Evolutionary conservation across 1,140 invertebrate species (phyloP), one percentile per base, ranked within the genome.

Genomic region (Cydia pomonella): DNA sequence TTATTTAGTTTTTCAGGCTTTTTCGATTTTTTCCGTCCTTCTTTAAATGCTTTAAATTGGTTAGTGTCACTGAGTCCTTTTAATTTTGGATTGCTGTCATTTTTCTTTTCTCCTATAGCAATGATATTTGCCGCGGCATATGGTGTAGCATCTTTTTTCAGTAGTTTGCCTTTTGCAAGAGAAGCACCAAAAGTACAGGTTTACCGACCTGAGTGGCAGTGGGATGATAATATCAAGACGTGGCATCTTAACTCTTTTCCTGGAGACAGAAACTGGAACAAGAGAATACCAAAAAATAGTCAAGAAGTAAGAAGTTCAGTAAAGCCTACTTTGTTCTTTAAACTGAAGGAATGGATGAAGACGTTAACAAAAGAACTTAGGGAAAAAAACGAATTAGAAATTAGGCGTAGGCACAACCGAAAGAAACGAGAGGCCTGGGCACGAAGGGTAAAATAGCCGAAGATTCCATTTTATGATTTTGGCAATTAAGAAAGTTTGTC

Each of bases 51-150:
- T 29, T 84, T 93, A 71, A 84, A 82, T 76, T 93, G 89, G 90
- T 72, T 93, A 75, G 82, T 87, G 5, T 83, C 87, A 1, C 79
- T 92, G n/a, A 92, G 84, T 82, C 91, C 91, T 7, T 80, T 92
- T 16, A 87, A 82, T 77, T 87, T 92, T 79, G 84, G 88, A 23
- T 79, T 90, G 7, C 73, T 93, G 74, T 88, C 89, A 1, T 79
- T 92, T 62, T 73, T 93, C 21, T 76, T 93, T 76, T 83, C 91
- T 3, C 91, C 91, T 3, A 21, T 93, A 7, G 84, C 86, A n/a
- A 79, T 93, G 73, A 72, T 92, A 38, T 84, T 93, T 71, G 87
- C 90, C 27, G 86, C 86, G 1, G 79, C 83, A 12, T 91, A 89
- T 23, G 88, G 89, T 4, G 62, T 90, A 41, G 84, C 86, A 25